These are phyloP conservation scores for Deroplatys truncata DNA, from an alignment of 2,888 invertebrate genomes.

Conservation along the genomic window DNA sequence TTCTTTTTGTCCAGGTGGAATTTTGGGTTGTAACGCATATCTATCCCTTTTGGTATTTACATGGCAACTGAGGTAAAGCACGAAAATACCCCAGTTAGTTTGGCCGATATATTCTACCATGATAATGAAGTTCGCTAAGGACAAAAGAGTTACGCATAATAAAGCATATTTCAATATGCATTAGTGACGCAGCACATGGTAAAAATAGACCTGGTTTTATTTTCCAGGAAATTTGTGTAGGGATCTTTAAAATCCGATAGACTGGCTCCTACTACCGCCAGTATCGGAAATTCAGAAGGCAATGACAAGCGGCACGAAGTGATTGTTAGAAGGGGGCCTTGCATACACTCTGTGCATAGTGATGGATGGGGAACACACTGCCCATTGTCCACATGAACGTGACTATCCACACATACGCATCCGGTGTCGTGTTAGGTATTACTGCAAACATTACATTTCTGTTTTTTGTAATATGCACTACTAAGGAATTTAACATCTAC, in stretches of 20 bases:
- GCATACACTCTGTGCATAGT: not conserved
- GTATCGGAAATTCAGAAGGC: not conserved
- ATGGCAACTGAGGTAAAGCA: too few species aligned
- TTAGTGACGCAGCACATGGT: not conserved
- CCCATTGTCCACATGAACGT: not conserved
- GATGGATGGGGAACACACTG: not conserved
- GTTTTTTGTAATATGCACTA: not conserved
- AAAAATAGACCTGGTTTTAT: not conserved
- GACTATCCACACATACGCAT: not conserved
- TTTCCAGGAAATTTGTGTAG: not conserved
- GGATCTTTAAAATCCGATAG: not conserved
- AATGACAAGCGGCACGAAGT: not conserved
- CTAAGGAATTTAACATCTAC: too few species aligned
- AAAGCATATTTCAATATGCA: not conserved
- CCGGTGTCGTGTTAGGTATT: not conserved
- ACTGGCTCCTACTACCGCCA: not conserved
- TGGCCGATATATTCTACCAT: too few species aligned
- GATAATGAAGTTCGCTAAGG: too few species aligned
- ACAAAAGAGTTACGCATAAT: too few species aligned
- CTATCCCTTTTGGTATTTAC: too few species aligned
- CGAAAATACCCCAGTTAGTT: too few species aligned
- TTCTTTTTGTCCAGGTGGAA: too few species aligned
- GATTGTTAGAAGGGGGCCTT: not conserved
- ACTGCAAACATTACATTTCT: too few species aligned
- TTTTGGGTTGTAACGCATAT: too few species aligned